These are phyloP conservation scores for Sinella curviseta DNA, from an alignment of 1,140 invertebrate genomes.

Conservation along the genomic window DNA sequence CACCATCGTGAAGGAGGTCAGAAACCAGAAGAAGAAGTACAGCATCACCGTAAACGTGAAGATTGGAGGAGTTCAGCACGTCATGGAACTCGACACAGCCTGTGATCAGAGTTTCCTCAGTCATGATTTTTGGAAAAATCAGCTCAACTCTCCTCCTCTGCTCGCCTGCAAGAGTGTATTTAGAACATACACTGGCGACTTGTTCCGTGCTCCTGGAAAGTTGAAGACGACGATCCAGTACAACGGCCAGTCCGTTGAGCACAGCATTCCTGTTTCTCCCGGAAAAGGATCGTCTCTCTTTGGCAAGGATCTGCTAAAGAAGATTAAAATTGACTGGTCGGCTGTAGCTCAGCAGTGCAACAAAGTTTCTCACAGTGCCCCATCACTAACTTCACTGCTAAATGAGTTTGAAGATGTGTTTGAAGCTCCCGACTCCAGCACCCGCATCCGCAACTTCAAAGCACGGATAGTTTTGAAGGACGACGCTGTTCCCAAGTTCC, in stretches of 20 bases:
- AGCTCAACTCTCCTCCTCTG: background rate
- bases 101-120: background rate
- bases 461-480: background rate
- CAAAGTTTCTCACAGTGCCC: background rate
- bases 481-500: background rate
- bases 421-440: background rate
- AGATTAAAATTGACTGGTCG: background rate
- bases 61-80: background rate
- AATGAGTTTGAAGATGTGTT: background rate
- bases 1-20: background rate
- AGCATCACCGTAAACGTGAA: background rate
- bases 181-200: background rate
- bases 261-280: background rate
- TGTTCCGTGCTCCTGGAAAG: background rate
- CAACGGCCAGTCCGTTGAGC: background rate
- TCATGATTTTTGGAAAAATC: background rate
- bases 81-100: background rate
- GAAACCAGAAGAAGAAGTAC: background rate
- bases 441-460: background rate
- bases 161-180: background rate
- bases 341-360: background rate
- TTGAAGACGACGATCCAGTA: background rate
- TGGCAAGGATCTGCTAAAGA: background rate
- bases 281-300: background rate
- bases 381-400: background rate